Evolutionary conservation across 2,888 invertebrate genomes (phyloP), one percentile per base, ranked within the genome.

Genomic region (Drosophila lutescens): DNA sequence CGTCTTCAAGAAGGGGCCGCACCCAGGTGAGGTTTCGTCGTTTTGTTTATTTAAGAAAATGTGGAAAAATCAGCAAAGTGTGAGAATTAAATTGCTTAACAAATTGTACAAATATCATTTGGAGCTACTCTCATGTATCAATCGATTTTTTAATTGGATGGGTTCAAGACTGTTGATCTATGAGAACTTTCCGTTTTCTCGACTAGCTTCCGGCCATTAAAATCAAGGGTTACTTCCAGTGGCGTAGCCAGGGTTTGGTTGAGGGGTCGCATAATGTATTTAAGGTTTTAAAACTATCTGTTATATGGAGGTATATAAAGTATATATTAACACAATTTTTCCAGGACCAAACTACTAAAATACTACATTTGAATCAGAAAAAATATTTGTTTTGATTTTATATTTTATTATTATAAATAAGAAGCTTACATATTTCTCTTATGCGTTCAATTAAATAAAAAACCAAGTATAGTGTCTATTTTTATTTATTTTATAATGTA

Each of bases 21-120:
- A 69, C 88, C 88, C 81, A 55, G 38, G 17, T 30, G 49, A 73
- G 50, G 47, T 76, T 72, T 51, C 76, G 77, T 78, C 87, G 88
- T 87, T 82, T 85, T 86, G 86, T 86, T 89, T 79, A 76, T 55
- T 85, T 82, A 87, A 85, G 88, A 74, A 87, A 85, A 85, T 87
- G 86, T 68, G 53, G 67, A 76, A 73, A 88, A 79, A 77, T 85
- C 87, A 79, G 82, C 89, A 75, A 65, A 74, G 89, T 85, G 85
- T 89, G 83, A 85, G 89, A 87, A 85, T 70, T 66, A 68, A 70
- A 77, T 84, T 86, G 78, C 58, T 72, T 60, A 69, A 88, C 77
- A 70, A 74, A 74, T 77, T 77, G 60, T 69, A 73, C 75, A 86
- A 74, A 77, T 74, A 84, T 61, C 57, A 63, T 54, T 58, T 41